These are phyloP conservation scores for Steinernema feltiae DNA, from an alignment of 1,140 invertebrate genomes.

Conservation along the genomic window DNA sequence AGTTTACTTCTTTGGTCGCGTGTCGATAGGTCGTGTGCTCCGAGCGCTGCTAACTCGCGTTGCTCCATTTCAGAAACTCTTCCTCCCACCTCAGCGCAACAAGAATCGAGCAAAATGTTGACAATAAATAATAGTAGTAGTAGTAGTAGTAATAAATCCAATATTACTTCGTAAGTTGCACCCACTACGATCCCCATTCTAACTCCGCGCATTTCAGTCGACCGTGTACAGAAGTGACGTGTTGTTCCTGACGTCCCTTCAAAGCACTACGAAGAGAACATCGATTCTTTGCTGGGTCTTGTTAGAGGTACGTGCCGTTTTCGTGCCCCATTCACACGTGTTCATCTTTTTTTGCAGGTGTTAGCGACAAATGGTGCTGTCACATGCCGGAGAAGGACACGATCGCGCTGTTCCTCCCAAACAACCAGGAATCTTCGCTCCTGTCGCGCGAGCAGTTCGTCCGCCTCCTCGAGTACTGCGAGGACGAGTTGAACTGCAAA, in stretches of 20 bases:
- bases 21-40: neutral
- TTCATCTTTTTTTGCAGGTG: neutral
- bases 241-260: conserved; percentile 24
- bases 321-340: neutral
- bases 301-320: neutral
- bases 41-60: too few species aligned
- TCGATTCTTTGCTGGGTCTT: conserved; percentile 14
- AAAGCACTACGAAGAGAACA: neutral
- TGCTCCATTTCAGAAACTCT: conserved; percentile 13
- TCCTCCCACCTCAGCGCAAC: neutral
- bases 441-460: conserved; percentile 14
- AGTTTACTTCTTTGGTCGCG: neutral
- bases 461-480: conserved; percentile 19
- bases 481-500: conserved; percentile 7
- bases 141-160: conserved; percentile 16
- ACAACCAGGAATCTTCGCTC: neutral
- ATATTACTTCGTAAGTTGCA: conserved; percentile 12
- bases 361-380: conserved; percentile 6
- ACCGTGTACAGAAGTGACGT: conserved; percentile 16
- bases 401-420: neutral
- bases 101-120: neutral
- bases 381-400: conserved; percentile 15
- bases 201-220: neutral
- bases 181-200: neutral
- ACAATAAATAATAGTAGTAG: conserved; percentile 12